These are phyloP conservation scores for Scolopax bukidnonensis DNA, from an alignment of 2,797 vertebrate species.

Conservation along the genomic window DNA sequence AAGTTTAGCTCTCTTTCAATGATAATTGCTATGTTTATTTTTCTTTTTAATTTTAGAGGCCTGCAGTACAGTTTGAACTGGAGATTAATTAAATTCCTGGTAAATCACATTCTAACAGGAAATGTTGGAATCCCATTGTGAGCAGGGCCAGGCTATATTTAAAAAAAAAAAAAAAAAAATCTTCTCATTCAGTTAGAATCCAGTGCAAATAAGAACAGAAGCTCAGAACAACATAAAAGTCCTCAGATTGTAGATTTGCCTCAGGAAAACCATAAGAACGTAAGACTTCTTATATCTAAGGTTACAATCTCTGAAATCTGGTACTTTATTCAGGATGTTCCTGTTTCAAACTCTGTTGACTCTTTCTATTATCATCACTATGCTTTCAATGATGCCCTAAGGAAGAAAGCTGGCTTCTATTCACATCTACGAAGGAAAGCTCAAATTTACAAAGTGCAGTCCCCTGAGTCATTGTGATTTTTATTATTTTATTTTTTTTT, in stretches of 20 bases:
- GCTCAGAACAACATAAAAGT: not conserved
- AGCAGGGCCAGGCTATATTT: not conserved
- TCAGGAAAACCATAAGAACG: not conserved
- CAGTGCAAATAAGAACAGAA: not conserved
- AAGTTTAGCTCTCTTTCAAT: constrained; percentile 31
- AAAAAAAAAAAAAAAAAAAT: not conserved
- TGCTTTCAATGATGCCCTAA: not conserved
- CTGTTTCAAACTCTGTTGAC: not conserved
- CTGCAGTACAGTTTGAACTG: constrained; percentile 9
- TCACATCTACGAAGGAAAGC: not conserved
- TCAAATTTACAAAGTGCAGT: not conserved
- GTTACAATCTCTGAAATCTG: not conserved
- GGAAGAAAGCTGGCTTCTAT: not conserved
- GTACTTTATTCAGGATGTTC: not conserved
- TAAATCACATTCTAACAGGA: constrained; percentile 25
- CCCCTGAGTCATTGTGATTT: not conserved
- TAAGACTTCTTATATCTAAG: not conserved
- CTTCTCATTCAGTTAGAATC: not conserved
- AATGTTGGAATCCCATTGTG: not conserved
- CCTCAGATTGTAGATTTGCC: not conserved
- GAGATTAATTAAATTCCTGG: constrained; percentile 29
- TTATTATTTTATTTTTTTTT: not conserved
- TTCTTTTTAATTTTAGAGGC: constrained; percentile 31
- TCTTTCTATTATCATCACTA: not conserved
- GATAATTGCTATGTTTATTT: constrained; percentile 8